Percentiles rank a stretch among this genome's conserved stretches.
Evolutionary conservation across 2,888 invertebrate species (phyloP).

Genomic region (Pterostichus madidus): DNA sequence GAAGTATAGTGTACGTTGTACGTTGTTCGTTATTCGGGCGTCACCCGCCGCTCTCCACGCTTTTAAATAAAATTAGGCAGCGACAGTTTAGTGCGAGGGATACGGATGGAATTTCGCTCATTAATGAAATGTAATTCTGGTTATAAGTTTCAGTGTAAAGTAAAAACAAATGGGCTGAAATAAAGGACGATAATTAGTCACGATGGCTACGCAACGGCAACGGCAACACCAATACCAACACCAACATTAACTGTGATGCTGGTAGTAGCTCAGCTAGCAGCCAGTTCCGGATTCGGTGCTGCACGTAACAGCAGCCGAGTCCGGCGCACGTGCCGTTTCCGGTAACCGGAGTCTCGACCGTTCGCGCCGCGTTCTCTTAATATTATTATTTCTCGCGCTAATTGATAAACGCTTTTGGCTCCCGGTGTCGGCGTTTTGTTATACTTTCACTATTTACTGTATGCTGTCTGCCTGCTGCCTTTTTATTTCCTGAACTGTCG

Average conservation of each 20-base stretch:
- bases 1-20: constrained; percentile 5
- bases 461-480: constrained; percentile 1
- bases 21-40: constrained; percentile 4
- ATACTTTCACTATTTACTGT: neutral
- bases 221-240: too few species aligned
- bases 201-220: constrained; percentile 46
- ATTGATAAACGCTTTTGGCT: constrained; percentile 47
- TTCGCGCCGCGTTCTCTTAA: constrained; percentile 9
- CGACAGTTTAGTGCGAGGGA: constrained; percentile 55
- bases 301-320: neutral
- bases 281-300: constrained; percentile 28
- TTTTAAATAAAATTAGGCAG: constrained; percentile 45
- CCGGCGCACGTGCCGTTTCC: constrained; percentile 49
- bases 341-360: constrained; percentile 1
- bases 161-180: constrained; percentile 59
- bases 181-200: constrained; percentile 64
- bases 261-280: too few species aligned
- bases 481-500: constrained; percentile 24
- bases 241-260: too few species aligned
- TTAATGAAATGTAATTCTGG: constrained; percentile 59
- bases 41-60: constrained; percentile 13
- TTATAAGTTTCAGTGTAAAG: constrained; percentile 62
- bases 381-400: constrained; percentile 56
- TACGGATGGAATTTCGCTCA: constrained; percentile 59
- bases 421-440: constrained; percentile 11